Base-by-base conservation (phyloP, 1,140 invertebrate species). In the Pemphigus obesinymphae region DNA sequence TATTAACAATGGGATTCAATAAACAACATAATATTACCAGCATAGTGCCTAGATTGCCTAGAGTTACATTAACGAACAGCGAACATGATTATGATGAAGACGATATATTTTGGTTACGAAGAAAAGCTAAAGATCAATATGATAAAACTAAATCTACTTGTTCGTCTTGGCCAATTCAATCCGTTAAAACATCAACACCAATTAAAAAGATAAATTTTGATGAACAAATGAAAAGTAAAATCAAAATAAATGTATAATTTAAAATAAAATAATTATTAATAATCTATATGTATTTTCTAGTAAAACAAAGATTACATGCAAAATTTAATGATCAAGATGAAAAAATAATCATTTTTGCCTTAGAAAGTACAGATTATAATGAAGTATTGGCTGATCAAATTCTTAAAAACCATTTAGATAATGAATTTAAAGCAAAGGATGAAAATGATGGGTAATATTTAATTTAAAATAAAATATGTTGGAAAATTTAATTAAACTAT, bases 331-430 rank as follows among this genome's bases (percentile, higher is more conserved):
- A 90, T 61, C 90, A 95, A 45, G 91, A 93, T 10, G 93, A 95
- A 84, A 90, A 92, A 84, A 91, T 96, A 7, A 91, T 96, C 37
- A 88, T 91, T 8, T 91, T 96, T 85, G 95, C 95, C n/a, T 87
- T 96, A 84, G 95, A 96, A 85, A 95, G 93, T 86, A 93, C 94
- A 1, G 91, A 93, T 85, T 96, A 92, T 87, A 92, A 95, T 83
- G 93, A 95, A 86, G 91, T 93, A 84, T 88, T 91, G 82, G 94
- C 94, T 8, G 90, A 83, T 68, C 85, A 87, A 85, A 68, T 82
- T 55, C 63, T 82, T 23, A 78, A 76, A 17, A 80, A 43, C 7
- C 55, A 80, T 43, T 20, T 80, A 43, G 7, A 58, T 40, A 80
- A 80, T 43, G 75, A 80, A 80, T 80, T 26, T 58, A 61, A 61